Base-by-base conservation (phyloP, 2,797 vertebrate genomes). In the Intellagama lesueurii region DNA sequence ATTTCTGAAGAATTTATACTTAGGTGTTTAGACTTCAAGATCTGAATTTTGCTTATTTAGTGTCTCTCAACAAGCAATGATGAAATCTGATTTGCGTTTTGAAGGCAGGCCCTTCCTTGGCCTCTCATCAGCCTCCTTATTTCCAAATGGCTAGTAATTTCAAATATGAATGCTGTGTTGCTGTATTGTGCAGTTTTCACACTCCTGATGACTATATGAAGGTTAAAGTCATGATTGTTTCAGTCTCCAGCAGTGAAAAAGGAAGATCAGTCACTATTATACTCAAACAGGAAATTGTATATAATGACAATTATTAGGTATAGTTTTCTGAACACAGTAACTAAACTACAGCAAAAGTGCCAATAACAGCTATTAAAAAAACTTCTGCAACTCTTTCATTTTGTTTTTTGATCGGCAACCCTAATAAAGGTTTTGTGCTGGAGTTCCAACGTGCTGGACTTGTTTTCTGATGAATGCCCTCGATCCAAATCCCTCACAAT, bases 361-460 rank as follows among this genome's bases (percentile, higher is more conserved):
- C 81, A 93, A 72, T 73, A 88, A 91, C 44, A 76, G 8, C 77
- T 87, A 49, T 87, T 85, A 88, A 88, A 81, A 90, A 87, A 60
- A 83, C 72, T 66, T 64, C 75, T 60, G 7, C n/a, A 68, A 75
- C 35, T 24, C 84, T 83, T 44, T 66, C 56, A 8, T 72, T 91
- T 68, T 86, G 24, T 11, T 35, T 70, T 88, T 80, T 86, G 22
- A 87, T 52, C 77, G 82, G 35, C 16, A 79, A 72, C 76, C 28
- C 12, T 73, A 64, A 56, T 52, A 91, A 75, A 56, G 52, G 11
- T 73, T 81, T 85, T 79, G 77, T 73, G 64, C 40, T 68, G 32
- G 78, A 81, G 22, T 76, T 85, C 60, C n/a, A 44, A 56, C 7
- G 52, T 56, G 52, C 52, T 56, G 52, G 52, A 56, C 9, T 56